These are phyloP conservation scores for Pholis gunnellus DNA, from an alignment of 2,113 vertebrate species.

Conservation along the genomic window DNA sequence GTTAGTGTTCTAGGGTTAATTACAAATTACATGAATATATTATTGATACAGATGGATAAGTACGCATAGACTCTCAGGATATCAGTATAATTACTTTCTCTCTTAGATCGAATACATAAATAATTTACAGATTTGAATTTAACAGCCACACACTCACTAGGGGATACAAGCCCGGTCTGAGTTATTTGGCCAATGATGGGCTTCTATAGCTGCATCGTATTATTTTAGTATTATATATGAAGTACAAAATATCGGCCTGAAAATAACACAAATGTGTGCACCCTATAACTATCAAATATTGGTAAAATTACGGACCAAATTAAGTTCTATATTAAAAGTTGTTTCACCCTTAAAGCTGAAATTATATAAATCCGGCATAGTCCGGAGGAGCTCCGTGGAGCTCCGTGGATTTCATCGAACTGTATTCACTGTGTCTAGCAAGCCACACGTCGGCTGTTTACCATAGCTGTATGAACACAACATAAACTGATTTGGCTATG, in stretches of 20 bases:
- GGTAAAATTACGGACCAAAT: background rate
- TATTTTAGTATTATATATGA: background rate
- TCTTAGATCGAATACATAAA: background rate
- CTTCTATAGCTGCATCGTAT: background rate
- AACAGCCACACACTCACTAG: background rate
- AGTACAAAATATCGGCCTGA: background rate
- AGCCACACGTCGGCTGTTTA: too few relatives aligned
- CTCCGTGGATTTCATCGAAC: too few relatives aligned
- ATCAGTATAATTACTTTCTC: background rate
- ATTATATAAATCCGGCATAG: too few relatives aligned
- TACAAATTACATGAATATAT: background rate
- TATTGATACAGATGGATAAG: background rate
- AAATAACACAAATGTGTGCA: background rate
- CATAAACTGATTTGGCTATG: too few relatives aligned
- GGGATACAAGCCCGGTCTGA: background rate
- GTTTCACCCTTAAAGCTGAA: background rate
- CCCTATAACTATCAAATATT: background rate
- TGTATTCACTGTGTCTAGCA: too few relatives aligned
- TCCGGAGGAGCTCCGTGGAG: too few relatives aligned
- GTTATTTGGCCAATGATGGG: background rate
- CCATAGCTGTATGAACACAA: too few relatives aligned
- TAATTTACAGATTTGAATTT: background rate
- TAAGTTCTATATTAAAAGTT: too few relatives aligned
- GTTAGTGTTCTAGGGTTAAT: background rate
- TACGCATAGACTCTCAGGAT: background rate